Evolutionary conservation across 2,888 invertebrate genomes (phyloP), one percentile per base, ranked within the genome.

Genomic region (Idaea dimidiata): DNA sequence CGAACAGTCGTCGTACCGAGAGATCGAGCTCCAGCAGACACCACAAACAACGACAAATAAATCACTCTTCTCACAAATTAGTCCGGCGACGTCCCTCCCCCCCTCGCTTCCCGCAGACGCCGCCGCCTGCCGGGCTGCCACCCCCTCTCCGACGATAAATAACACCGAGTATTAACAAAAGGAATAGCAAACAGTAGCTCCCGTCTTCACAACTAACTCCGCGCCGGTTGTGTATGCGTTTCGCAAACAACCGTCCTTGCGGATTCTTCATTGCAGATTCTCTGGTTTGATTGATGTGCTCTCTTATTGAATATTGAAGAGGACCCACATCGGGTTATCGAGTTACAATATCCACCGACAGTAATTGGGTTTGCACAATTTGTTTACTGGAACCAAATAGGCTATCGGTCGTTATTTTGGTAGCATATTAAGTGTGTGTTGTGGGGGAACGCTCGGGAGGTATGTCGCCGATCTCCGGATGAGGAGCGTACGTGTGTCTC

Each of bases 161-260:
- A 43, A 43, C 43, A 14, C 14, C 43, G 43, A 43, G 43, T 14
- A 43, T 43, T 43, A 43, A 43, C 43, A 43, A 43, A 43, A 43
- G 43, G 43, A 43, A 43, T 43, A 43, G 43, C 43, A 43, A 43
- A 43, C 43, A 43, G 43, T 43, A 43, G 43, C 43, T 43, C 43
- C 43, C 8, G 7, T 43, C 8, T 43, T 43, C 10, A 6, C 43
- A 10, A 43, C 14, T 14, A 10, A 24, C 3, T 24, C 24, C 24
- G 43, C 43, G 43, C 14, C 8, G 14, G 8, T 8, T 43, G 43
- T 43, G 43, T 14, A 14, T 43, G 43, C 2, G 43, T 43, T 2
- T 2, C 8, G 43, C 43, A 43, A 43, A 43, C 43, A 43, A 43
- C 43, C 43, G 43, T 10, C 43, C 14, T 10, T 7, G 7, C 43